These are phyloP conservation scores for Lacerta bilineata DNA, from an alignment of 2,797 vertebrate genomes.

Conservation along the genomic window DNA sequence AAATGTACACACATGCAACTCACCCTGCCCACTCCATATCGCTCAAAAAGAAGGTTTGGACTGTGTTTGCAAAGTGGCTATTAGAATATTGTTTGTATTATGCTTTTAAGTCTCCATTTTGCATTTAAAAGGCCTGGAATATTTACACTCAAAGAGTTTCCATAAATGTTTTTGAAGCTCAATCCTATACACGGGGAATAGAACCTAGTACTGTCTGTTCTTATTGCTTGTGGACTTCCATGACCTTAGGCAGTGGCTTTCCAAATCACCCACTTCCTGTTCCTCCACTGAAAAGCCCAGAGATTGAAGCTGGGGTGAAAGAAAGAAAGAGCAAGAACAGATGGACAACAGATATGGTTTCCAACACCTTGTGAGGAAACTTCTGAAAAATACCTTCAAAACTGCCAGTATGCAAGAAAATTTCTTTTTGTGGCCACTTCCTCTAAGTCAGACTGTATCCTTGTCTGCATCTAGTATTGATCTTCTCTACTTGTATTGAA, in stretches of 20 bases:
- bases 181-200: background rate
- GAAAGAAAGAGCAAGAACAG: background rate
- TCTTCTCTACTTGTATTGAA: background rate
- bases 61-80: slow-evolving; percentile 14
- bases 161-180: background rate
- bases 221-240: background rate
- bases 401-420: background rate
- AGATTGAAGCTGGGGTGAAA: background rate
- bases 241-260: background rate
- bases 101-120: background rate
- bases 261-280: background rate
- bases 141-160: background rate
- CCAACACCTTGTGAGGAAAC: background rate
- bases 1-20: slow-evolving; percentile 38
- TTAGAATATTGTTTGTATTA: background rate
- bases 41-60: slow-evolving; percentile 26
- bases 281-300: background rate
- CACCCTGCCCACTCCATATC: accelerated
- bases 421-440: background rate
- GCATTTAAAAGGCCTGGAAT: background rate
- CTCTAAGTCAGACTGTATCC: background rate
- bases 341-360: background rate
- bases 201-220: background rate
- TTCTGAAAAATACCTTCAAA: background rate
- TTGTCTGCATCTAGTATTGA: background rate